phyloP scores from a whole-genome alignment of 2,113 vertebrate genomes.

The Oriolus oriolus region DNA sequence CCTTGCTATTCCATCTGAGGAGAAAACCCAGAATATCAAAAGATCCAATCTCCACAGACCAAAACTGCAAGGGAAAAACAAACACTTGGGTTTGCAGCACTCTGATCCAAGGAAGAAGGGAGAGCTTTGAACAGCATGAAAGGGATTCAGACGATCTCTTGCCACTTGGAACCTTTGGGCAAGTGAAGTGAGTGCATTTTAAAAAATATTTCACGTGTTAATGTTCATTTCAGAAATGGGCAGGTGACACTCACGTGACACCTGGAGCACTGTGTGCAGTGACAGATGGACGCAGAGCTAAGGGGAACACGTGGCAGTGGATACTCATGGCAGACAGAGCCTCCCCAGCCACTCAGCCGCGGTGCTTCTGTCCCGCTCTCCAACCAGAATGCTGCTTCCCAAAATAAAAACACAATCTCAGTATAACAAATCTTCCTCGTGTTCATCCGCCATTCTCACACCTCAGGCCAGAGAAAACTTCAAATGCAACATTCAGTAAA shows the following conservation, averaged over 20 bases:
- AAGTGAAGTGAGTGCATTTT: fast-evolving
- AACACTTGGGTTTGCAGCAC: not conserved
- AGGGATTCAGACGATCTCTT: not conserved
- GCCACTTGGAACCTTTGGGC: not conserved
- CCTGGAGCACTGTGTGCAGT: not conserved
- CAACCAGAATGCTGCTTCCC: not conserved
- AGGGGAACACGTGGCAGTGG: fast-evolving
- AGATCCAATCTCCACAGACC: not conserved
- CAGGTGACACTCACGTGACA: fast-evolving
- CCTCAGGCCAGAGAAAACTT: not conserved
- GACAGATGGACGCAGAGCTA: not conserved
- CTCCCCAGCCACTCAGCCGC: not conserved
- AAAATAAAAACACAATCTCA: not conserved
- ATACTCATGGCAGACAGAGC: not conserved
- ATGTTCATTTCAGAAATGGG: not conserved
- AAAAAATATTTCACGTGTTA: not conserved
- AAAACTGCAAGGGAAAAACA: not conserved
- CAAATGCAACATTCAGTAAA: not conserved
- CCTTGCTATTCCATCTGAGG: not conserved
- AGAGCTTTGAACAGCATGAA: not conserved
- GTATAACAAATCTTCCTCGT: not conserved
- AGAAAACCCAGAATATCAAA: not conserved
- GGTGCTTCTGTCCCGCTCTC: not conserved
- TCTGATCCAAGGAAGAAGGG: not conserved
- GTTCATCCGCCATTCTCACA: not conserved